phyloP scores from a whole-genome alignment of 2,113 vertebrate genomes.

The Amphiprion ocellaris region DNA sequence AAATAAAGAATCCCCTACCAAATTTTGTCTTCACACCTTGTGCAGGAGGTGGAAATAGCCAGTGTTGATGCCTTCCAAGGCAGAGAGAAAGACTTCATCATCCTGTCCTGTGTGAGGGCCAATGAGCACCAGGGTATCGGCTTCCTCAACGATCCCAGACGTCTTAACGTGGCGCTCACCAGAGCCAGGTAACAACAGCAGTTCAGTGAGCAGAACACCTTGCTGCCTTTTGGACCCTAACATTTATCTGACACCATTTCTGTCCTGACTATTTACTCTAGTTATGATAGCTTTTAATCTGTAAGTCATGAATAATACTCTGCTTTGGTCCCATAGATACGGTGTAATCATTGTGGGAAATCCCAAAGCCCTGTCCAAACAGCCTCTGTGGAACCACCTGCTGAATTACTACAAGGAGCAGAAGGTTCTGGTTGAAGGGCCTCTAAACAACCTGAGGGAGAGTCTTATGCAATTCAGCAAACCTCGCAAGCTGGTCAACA shows the following conservation, averaged over 20 bases:
- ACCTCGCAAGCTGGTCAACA: slow-evolving; percentile 97
- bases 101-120: slow-evolving; percentile 96
- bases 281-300: too few relatives aligned
- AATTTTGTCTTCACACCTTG: neutral
- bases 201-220: too few relatives aligned
- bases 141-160: slow-evolving; percentile 96
- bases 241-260: too few relatives aligned
- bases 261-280: too few relatives aligned
- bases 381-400: slow-evolving; percentile 98
- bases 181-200: slow-evolving; percentile 88
- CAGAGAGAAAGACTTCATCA: slow-evolving; percentile 98
- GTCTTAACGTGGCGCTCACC: slow-evolving; percentile 97
- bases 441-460: slow-evolving; percentile 97
- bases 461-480: slow-evolving; percentile 99
- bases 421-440: slow-evolving; percentile 97
- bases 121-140: slow-evolving; percentile 99
- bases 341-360: slow-evolving; percentile 99
- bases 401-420: slow-evolving; percentile 99
- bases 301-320: too few relatives aligned
- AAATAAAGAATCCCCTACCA: too few relatives aligned
- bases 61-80: slow-evolving; percentile 99
- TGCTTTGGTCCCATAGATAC: slow-evolving; percentile 83
- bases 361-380: slow-evolving; percentile 97
- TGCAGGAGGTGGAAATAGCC: slow-evolving; percentile 97
- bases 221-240: too few relatives aligned